Base-by-base conservation (phyloP, 53 echinoderm and acorn worm genomes). In the Paracentrotus lividus region DNA sequence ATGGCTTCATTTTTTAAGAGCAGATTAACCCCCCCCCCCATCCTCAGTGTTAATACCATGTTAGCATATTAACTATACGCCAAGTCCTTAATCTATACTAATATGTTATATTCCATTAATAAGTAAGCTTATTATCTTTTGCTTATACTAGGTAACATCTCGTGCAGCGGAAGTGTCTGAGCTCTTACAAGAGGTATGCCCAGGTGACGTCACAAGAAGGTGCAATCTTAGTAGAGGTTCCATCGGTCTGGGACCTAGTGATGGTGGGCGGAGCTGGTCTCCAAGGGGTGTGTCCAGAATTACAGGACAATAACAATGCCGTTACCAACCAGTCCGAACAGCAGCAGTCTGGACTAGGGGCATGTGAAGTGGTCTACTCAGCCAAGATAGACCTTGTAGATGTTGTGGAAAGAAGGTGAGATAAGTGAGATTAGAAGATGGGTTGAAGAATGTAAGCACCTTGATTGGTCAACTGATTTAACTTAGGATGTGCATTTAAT, bases 191-290 rank as follows among this genome's bases (percentile, higher is more conserved):
- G 54, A 53, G 58, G 24, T 92, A 92, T 26, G 92, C 92, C 56
- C 92, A 92, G 81, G 81, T 92, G 5, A 93, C 94, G 21, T 86
- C 95, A 6, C 93, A 96, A 27, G 96, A 95, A 65, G 91, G 94
- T 20, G 90, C 69, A 43, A 90, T 96, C 32, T 34, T 93, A 7
- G 85, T 95, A 1, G 96, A 96, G 88, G 96, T 96, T 5, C 97
- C 97, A 15, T 95, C 97, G n/a, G 86, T 96, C 23, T 97, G 97
- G 97, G 95, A 38, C 67, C 61, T 97, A 59, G 92, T 92, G 54
- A 92, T 97, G 93, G 77, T 78, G 81, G 42, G 44, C 44, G 92
- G 68, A 49, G 85, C 92, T 78, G 92, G 92, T 78, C 92, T 92
- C 92, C 92, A 92, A 26, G 91, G 75, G 89, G 89, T 38, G 65